Conservation (phyloP, 2,888 invertebrate genomes). For the Tachystola acroxantha region DNA sequence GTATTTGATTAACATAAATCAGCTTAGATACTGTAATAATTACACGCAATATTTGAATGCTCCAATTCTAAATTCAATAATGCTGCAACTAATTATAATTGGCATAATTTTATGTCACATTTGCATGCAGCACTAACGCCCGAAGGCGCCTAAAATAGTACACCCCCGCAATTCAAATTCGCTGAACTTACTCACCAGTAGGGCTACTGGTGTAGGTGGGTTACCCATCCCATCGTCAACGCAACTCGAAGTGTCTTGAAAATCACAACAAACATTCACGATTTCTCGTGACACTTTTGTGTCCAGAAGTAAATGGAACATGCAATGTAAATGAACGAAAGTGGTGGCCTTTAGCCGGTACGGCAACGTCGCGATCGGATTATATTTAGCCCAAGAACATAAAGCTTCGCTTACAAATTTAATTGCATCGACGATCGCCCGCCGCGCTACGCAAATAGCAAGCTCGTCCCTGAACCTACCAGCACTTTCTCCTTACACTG, state of each 20-base stretch:
- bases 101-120: no score
- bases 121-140: no score
- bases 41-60: slow-evolving; percentile 25
- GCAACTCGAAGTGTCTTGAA: no score
- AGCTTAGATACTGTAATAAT: not conserved
- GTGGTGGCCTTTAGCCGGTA: slow-evolving; percentile 38
- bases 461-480: slow-evolving; percentile 71
- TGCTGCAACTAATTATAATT: no score
- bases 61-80: slow-evolving; percentile 14
- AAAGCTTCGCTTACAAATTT: slow-evolving; percentile 72
- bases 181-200: no score
- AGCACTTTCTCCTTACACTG: slow-evolving; percentile 60
- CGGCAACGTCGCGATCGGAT: slow-evolving; percentile 47
- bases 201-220: no score
- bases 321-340: slow-evolving; percentile 24
- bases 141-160: no score
- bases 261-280: no score
- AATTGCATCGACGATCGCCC: slow-evolving; percentile 74
- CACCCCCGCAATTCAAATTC: no score
- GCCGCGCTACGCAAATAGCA: slow-evolving; percentile 69
- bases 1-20: slow-evolving; percentile 2
- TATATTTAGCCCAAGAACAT: slow-evolving; percentile 66
- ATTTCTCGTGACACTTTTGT: not conserved
- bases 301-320: slow-evolving; percentile 1
- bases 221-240: no score